phyloP scores from a whole-genome alignment of 1,140 invertebrate genomes.

The Aphelinus certus region DNA sequence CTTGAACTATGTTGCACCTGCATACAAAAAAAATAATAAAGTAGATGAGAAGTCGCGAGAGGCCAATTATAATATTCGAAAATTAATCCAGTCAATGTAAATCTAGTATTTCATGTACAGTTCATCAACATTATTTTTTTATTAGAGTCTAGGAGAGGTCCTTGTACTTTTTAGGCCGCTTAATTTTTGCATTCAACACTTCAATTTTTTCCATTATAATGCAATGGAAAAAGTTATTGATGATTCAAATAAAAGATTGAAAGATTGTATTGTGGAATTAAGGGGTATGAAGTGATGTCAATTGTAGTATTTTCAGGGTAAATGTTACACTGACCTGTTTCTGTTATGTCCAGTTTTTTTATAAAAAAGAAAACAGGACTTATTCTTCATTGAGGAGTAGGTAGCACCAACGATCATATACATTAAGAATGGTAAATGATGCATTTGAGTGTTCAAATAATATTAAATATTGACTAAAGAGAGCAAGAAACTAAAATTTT shows the following conservation, averaged over 20 bases:
- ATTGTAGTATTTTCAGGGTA: conserved; percentile 21
- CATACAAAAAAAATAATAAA: neutral
- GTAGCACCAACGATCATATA: conserved; percentile 38
- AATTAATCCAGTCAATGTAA: no score
- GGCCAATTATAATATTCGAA: neutral
- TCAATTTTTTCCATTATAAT: no score
- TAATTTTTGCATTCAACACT: no score
- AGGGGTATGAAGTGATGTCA: neutral
- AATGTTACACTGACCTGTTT: neutral
- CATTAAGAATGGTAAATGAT: conserved; percentile 36
- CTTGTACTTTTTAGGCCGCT: no score
- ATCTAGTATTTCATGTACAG: no score
- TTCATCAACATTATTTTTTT: no score
- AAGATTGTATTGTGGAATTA: no score
- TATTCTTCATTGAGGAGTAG: conserved; percentile 19
- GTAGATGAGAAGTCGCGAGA: neutral
- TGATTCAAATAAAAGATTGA: no score
- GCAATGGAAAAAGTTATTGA: no score
- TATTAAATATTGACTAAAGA: conserved; percentile 41
- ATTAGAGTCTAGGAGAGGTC: no score
- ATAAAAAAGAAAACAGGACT: neutral
- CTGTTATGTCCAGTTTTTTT: neutral
- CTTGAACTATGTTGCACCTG: neutral
- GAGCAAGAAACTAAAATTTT: no score
- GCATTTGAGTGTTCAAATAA: conserved; percentile 45